Evolutionary conservation across 2,113 vertebrate species (phyloP).

Genomic region (Hippocampus zosterae): DNA sequence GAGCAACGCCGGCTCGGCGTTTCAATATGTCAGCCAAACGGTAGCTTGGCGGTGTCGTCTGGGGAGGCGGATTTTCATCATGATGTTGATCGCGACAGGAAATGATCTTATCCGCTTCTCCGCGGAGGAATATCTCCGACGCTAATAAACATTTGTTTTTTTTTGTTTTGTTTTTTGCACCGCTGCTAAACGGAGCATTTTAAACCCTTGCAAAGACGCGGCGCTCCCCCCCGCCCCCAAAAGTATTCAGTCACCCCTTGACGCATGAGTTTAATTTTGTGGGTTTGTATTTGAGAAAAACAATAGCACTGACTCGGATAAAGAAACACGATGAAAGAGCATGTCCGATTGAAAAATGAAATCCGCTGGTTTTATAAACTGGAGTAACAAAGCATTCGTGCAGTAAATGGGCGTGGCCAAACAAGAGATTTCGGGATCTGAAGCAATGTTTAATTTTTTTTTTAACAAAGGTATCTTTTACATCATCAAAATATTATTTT

Average conservation of each 20-base stretch:
- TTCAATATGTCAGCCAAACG: conserved; percentile 43
- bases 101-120: conserved; percentile 16
- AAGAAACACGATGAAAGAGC: not conserved
- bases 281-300: not conserved
- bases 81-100: conserved; percentile 4
- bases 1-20: conserved; percentile 25
- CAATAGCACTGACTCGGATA: not conserved
- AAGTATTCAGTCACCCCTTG: too few species aligned
- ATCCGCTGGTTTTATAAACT: too few species aligned
- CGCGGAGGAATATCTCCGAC: conserved; percentile 28
- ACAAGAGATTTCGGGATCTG: too few species aligned
- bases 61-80: conserved; percentile 19
- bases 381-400: too few species aligned
- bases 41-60: conserved; percentile 10
- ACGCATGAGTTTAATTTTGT: not conserved
- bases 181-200: not conserved
- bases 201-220: not conserved
- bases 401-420: too few species aligned
- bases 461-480: too few species aligned
- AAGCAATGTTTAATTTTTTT: too few species aligned
- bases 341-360: not conserved
- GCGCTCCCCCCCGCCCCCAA: too few species aligned
- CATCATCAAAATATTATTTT: too few species aligned
- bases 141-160: not conserved
- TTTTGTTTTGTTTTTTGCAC: not conserved